Conservation (phyloP, 2,797 vertebrate genomes). For the Melanotaenia pygmaea region DNA sequence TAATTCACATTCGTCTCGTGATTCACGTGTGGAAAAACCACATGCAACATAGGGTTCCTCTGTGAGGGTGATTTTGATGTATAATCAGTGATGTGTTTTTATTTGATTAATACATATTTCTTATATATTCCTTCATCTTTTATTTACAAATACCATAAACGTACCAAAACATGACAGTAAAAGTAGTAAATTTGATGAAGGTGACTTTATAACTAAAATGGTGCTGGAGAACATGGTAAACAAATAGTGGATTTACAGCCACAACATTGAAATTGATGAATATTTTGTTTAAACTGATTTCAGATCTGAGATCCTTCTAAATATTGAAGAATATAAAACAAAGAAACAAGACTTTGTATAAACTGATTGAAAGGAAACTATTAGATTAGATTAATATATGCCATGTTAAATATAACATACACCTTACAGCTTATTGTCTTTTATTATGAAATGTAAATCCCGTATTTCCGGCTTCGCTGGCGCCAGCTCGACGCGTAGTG, state of each 20-base stretch:
- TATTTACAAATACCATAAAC: neutral
- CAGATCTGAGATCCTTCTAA: neutral
- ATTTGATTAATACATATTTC: too few species aligned
- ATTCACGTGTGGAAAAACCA: too few species aligned
- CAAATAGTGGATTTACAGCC: neutral
- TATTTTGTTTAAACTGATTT: too few species aligned
- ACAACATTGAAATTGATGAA: neutral
- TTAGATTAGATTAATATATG: neutral
- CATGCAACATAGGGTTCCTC: too few species aligned
- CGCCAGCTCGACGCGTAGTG: conserved; percentile 9
- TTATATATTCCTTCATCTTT: too few species aligned
- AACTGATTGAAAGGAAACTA: neutral
- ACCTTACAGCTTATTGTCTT: too few species aligned
- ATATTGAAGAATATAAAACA: neutral
- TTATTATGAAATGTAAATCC: conserved; percentile 21
- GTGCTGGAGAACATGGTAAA: neutral
- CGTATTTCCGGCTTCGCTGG: neutral
- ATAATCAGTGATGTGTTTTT: too few species aligned
- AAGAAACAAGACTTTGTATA: neutral
- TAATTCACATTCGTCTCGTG: too few species aligned
- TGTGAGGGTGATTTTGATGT: too few species aligned
- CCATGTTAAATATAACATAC: neutral
- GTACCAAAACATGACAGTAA: neutral
- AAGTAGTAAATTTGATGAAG: too few species aligned
- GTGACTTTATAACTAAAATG: neutral